Conservation (phyloP, 2,113 vertebrate species). For the Eudyptes chrysolophus region DNA sequence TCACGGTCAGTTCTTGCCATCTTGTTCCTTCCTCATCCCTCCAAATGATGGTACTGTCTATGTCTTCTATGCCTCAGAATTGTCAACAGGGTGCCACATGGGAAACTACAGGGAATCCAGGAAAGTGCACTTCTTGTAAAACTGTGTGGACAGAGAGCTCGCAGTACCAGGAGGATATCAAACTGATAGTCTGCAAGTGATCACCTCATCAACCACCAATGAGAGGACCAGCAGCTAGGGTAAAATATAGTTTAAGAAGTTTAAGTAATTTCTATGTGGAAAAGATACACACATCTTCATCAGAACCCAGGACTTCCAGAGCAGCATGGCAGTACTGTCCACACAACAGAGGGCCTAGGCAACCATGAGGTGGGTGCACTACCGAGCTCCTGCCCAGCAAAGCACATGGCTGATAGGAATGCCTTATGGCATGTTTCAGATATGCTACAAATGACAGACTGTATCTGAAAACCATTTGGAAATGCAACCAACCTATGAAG, state of each 20-base stretch:
- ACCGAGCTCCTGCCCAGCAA: not conserved
- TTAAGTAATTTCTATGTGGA: not conserved
- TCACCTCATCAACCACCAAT: not conserved
- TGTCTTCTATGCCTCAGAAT: not conserved
- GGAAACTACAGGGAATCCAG: not conserved
- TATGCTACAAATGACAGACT: not conserved
- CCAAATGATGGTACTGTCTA: not conserved
- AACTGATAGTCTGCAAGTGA: not conserved
- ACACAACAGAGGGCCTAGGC: not conserved
- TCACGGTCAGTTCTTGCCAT: not conserved
- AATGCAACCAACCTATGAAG: not conserved
- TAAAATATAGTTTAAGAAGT: not conserved
- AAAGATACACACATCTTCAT: not conserved
- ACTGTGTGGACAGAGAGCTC: not conserved
- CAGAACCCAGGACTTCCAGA: not conserved
- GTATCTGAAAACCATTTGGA: not conserved
- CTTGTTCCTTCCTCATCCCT: not conserved
- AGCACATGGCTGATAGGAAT: not conserved
- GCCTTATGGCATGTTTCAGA: not conserved
- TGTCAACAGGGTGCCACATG: not conserved
- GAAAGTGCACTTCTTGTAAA: not conserved
- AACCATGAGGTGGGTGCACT: accelerated
- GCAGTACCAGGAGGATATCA: not conserved
- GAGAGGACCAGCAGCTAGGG: not conserved
- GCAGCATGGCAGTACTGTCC: not conserved